Base-by-base conservation (phyloP, 2,797 vertebrate genomes). In the Sebastes hubbsi region DNA sequence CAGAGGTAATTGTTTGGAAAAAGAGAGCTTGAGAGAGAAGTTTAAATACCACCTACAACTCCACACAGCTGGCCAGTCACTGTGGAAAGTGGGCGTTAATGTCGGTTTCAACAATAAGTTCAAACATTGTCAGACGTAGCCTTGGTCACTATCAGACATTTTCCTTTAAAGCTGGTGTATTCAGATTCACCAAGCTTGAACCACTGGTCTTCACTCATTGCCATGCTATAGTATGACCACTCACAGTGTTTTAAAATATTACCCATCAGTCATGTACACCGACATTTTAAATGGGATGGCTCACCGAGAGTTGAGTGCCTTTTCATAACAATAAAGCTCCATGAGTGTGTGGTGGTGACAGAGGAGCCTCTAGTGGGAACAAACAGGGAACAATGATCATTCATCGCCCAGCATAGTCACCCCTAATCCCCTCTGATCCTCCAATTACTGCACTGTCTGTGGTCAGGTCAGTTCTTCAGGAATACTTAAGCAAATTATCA, bases 281-380 rank as follows among this genome's bases (percentile, higher is more conserved):
- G 67, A 81, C 63, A 30, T n/a, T 30, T 59, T 59, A 32, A 70
- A 78, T 46, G 11, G 25, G 25, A n/a, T 38, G 22, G 25, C 36
- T 66, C 42, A 30, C 25, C 58, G 38, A 71, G 24, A 62, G 30
- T 16, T 2, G 24, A 7, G 27, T 60, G 52, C 8, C 56, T 63
- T 72, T 56, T 62, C 68, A 63, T 32, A 63, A 49, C 42, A 72
- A 61, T 20, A 20, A 22, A 62, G 38, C 59, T 30, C 22, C 54
- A 13, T 29, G 83, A 90, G 88, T 84, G 82, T 75, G 65, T 54
- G 46, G 38, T 27, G 90, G 36, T 89, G 91, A 93, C 85, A 87
- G 90, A 49, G 46, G 46, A 18, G 2, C 46, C 46, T 49, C 46
- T 20, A 20, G 46, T 20, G 18, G 42, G 42, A 49, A 49, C 46